Evolutionary conservation across 1,140 invertebrate genomes (phyloP), one percentile per base, ranked within the genome.

Genomic region (Euwallacea similis): DNA sequence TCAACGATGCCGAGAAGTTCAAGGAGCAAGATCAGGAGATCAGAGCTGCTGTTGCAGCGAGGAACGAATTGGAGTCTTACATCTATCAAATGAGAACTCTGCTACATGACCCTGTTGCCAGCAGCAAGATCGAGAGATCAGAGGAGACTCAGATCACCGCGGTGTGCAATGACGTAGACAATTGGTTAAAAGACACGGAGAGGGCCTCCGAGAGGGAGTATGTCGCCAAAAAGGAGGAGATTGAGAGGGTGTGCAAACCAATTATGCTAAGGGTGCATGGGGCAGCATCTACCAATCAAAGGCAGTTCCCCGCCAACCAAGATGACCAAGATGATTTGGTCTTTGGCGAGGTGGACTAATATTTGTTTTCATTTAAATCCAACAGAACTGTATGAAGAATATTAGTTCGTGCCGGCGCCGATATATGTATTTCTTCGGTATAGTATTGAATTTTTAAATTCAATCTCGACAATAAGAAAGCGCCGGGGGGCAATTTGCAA

Each of bases 61-160:
- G 88, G 77, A 93, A 92, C 77, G 83, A 86, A 47, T 80, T 93
- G 15, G 91, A 93, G 81, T 84, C 85, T 8, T 92, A 93, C 72
- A 84, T 89, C n/a, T 92, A 90, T 78, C 87, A 85, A 69, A 87
- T 91, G 66, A 90, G 90, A 79, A 80, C 82, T 76, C 84, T 82
- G 7, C 76, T 85, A 54, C 77, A 72, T 0, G 77, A 84, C n/a
- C 82, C 85, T 0, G 79, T 79, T 47, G 73, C 81, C 7, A 76
- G 77, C 2, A 6, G 46, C 4, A 81, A 79, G 69, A 66, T 87
- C 8, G 78, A 66, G 0, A 78, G 80, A 0, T 58, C 76, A 33
- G 86, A 87, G 63, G 82, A 81, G 47, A 74, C 71, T 13, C 73
- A 70, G 4, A 81, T 84, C 64, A 76, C 74, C 6, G 78, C 74